Base-by-base conservation (phyloP, 2,888 invertebrate species). In the Orthosia gracilis region DNA sequence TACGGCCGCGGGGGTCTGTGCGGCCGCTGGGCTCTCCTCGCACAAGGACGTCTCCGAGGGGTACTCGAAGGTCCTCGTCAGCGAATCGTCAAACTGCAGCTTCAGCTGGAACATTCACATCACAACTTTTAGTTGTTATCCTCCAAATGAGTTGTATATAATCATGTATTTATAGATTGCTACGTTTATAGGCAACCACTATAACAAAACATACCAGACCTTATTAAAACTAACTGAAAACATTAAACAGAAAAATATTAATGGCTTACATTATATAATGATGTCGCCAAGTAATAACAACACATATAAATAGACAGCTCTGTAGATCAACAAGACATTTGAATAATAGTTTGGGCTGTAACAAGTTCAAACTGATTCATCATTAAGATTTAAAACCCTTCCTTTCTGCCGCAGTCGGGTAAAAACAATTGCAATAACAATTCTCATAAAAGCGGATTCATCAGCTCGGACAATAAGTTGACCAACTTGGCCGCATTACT, bases 41-140 rank as follows among this genome's bases (percentile, higher is more conserved):
- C 97, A 94, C 90, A 98, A 96, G 62, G 98, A 98, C 78, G 98
- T 97, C 96, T 99, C 99, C 75, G 99, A 99, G 69, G 99, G 99
- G 95, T 99, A 99, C 96, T 99, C 99, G 96, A 98, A 99, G 69
- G 98, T 98, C 86, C 98, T 97, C 85, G 98, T 98, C 72, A 98
- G 97, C 72, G 97, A 97, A 93, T 99, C 99, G 94, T 99, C 98
- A 96, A 99, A 99, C 90, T 98, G 98, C 90, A 99, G 98, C 94
- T 97, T 98, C 92, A 98, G 96, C 99, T 99, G 97, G 97, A 85
- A 61, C 26, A 55, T 50, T n/a, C 52, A 69, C 11, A 72, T 26
- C 12, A 58, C 15, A 49, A 15, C 17, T 26, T 15, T 65, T n/a
- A 47, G 2, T 45, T 18, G 21, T 61, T 31, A 17, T 57, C 5